Percentiles rank a stretch among this genome's conserved stretches.
phyloP scores from a whole-genome alignment of 1,140 invertebrate species.

The Spodoptera frugiperda region DNA sequence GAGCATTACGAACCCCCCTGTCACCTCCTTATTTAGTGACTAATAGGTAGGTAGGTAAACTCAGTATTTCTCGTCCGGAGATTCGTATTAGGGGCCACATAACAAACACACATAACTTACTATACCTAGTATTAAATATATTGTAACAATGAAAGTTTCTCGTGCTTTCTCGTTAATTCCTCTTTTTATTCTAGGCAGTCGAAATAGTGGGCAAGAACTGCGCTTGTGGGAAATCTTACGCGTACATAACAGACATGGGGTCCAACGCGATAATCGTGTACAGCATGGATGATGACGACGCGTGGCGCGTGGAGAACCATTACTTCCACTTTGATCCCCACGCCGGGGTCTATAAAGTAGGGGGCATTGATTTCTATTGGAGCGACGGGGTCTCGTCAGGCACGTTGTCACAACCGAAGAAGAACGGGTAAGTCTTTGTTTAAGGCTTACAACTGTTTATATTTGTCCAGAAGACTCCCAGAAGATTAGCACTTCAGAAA shows the following conservation, averaged over 20 bases:
- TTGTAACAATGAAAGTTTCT: too few species aligned
- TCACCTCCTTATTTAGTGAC: too few species aligned
- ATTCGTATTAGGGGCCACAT: too few species aligned
- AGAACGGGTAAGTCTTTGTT: slow-evolving; percentile 72
- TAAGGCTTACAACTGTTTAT: neutral
- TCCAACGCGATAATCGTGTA: slow-evolving; percentile 91
- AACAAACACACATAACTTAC: too few species aligned
- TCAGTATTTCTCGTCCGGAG: too few species aligned
- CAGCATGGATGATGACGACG: slow-evolving; percentile 88
- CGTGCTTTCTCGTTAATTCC: too few species aligned
- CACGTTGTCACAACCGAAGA: slow-evolving; percentile 84
- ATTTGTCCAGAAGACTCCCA: neutral
- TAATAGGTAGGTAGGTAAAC: too few species aligned
- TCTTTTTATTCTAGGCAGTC: slow-evolving; percentile 81
- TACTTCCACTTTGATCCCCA: slow-evolving; percentile 93
- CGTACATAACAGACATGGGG: slow-evolving; percentile 91
- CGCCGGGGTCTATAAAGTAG: slow-evolving; percentile 89
- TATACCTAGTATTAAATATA: neutral
- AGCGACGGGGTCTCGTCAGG: slow-evolving; percentile 90
- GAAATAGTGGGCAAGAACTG: slow-evolving; percentile 85
- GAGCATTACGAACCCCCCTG: too few species aligned
- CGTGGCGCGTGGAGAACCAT: slow-evolving; percentile 91
- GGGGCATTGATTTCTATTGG: slow-evolving; percentile 91
- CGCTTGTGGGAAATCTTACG: slow-evolving; percentile 87
- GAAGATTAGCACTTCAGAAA: too few species aligned